Evolutionary conservation across 35 echinoderm and acorn worm species (phyloP).

Genomic region (Hemicentrotus pulcherrimus): DNA sequence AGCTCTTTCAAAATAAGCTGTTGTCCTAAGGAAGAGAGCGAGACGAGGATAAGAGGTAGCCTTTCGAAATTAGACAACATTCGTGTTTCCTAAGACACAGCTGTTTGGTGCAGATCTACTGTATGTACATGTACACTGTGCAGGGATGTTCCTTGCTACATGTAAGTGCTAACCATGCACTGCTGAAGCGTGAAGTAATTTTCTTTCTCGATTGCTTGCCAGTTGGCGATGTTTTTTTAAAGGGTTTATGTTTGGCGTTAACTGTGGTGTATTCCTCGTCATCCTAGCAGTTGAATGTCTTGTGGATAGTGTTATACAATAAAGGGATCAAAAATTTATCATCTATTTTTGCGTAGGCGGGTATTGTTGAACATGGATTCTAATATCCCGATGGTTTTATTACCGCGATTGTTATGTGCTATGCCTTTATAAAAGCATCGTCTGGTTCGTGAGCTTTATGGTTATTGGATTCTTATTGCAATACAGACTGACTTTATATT

Average conservation of each 20-base stretch:
- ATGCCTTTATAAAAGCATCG: too few relatives aligned
- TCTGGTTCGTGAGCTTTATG: not conserved
- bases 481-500: too few relatives aligned
- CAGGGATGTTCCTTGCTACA: too few relatives aligned
- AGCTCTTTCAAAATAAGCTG: not conserved
- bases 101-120: not conserved
- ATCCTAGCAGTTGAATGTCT: too few relatives aligned
- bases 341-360: not conserved
- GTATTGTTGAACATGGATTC: not conserved
- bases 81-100: not conserved
- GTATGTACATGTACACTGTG: not conserved
- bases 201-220: not conserved
- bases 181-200: not conserved
- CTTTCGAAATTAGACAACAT: not conserved
- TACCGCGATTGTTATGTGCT: not conserved
- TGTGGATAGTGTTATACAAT: too few relatives aligned
- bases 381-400: not conserved
- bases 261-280: too few relatives aligned
- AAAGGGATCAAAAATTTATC: too few relatives aligned
- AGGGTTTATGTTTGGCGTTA: not conserved
- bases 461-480: too few relatives aligned
- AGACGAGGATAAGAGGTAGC: not conserved
- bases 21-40: not conserved
- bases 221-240: not conserved
- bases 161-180: not conserved